Evolutionary conservation across 2,888 invertebrate genomes (phyloP).

Genomic region (Kryphioiulus occultus): DNA sequence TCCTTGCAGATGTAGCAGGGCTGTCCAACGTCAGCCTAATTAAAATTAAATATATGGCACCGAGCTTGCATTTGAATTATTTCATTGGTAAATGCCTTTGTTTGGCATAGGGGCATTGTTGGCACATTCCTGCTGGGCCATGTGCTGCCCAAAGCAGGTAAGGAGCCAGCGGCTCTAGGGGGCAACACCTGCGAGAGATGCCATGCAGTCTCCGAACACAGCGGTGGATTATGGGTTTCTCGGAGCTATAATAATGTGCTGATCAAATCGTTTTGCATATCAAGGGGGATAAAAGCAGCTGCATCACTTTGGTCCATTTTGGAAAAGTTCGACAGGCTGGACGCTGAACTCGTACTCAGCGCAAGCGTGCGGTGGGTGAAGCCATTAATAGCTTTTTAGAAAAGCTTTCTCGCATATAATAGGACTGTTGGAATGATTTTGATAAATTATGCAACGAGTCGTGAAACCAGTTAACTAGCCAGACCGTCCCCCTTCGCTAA

Average conservation of each 20-base stretch:
- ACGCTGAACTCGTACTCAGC: background rate
- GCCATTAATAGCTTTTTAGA: background rate
- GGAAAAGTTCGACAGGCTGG: constrained; percentile 20
- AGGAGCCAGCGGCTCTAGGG: background rate
- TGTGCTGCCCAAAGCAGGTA: background rate
- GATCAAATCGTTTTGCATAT: constrained; percentile 45
- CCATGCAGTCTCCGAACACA: background rate
- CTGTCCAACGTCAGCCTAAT: background rate
- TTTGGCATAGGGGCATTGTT: constrained; percentile 8
- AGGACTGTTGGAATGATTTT: background rate
- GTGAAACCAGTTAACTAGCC: constrained; percentile 17
- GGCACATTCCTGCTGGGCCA: constrained; percentile 22
- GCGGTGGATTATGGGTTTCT: constrained; percentile 15
- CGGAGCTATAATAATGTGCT: constrained; percentile 32
- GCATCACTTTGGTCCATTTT: constrained; percentile 27
- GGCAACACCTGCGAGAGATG: constrained; percentile 28
- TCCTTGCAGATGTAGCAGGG: background rate
- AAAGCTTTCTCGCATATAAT: background rate
- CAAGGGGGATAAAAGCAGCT: constrained; percentile 38
- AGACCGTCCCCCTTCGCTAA: background rate
- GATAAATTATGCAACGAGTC: constrained; percentile 26
- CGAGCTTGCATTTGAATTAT: background rate
- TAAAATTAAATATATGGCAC: constrained; percentile 3
- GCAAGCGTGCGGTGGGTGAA: background rate
- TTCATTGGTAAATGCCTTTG: background rate